These are phyloP conservation scores for Pseudotriccus pelzelni DNA, from an alignment of 2,797 vertebrate genomes.

Conservation along the genomic window DNA sequence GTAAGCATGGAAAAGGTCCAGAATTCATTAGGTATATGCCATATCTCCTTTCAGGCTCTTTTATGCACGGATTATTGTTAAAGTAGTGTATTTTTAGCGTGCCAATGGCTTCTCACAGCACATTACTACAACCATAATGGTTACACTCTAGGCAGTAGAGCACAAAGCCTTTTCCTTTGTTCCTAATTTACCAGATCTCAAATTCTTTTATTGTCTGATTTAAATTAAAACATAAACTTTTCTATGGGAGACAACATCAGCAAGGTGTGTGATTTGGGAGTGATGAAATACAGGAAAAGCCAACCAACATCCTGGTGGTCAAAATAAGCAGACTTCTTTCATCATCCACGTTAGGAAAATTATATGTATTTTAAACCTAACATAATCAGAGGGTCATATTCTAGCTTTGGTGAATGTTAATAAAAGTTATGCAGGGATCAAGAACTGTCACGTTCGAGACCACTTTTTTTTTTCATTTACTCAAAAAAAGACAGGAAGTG, in stretches of 20 bases:
- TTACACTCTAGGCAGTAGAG: constrained; percentile 34
- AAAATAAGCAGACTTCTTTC: not conserved
- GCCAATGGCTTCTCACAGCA: constrained; percentile 65
- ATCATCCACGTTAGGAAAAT: not conserved
- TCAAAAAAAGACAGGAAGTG: not conserved
- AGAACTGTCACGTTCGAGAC: not conserved
- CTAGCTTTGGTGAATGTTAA: constrained; percentile 13
- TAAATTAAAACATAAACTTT: constrained; percentile 28
- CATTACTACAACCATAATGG: constrained; percentile 63
- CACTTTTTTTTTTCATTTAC: not conserved
- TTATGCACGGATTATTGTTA: constrained; percentile 77
- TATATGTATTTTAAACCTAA: not conserved
- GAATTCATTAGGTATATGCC: constrained; percentile 72
- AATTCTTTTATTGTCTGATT: constrained; percentile 52
- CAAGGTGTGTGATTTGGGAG: not conserved
- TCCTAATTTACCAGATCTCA: constrained; percentile 65
- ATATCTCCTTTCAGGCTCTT: constrained; percentile 72
- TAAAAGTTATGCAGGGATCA: constrained; percentile 11
- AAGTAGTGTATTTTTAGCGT: constrained; percentile 69
- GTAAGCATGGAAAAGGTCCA: constrained; percentile 65
- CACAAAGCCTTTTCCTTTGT: constrained; percentile 70
- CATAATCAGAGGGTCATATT: constrained; percentile 31
- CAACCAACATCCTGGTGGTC: not conserved
- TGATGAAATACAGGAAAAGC: constrained; percentile 11
- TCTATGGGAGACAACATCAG: constrained; percentile 8